Percentiles rank a stretch among this genome's conserved stretches.
These are phyloP conservation scores for Harpagoxenus sublaevis DNA, from an alignment of 2,888 invertebrate genomes.

Conservation along the genomic window DNA sequence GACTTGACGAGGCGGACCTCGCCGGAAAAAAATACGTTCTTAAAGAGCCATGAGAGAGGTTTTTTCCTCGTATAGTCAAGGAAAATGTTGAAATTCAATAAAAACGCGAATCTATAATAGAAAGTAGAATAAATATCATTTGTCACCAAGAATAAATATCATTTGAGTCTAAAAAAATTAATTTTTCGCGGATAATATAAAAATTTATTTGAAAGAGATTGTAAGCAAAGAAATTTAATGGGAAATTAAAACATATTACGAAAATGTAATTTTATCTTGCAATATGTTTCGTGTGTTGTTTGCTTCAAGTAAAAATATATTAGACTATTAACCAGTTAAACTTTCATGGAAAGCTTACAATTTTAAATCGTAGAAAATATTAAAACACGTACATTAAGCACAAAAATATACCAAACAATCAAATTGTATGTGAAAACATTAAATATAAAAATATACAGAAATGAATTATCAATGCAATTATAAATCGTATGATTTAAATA, in stretches of 20 bases:
- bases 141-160: slow-evolving; percentile 16
- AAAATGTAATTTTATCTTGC: slow-evolving; percentile 5
- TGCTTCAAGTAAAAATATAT: not conserved
- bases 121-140: slow-evolving; percentile 21
- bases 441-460: not conserved
- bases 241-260: not conserved
- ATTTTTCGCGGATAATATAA: not conserved
- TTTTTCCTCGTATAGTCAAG: not conserved
- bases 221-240: not conserved
- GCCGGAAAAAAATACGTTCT: slow-evolving; percentile 50
- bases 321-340: not conserved
- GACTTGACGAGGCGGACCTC: slow-evolving; percentile 41
- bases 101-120: not conserved
- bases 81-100: slow-evolving; percentile 42
- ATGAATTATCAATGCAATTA: not conserved
- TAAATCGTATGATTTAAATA: not conserved
- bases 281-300: not conserved
- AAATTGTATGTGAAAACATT: not conserved
- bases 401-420: not conserved
- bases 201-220: slow-evolving; percentile 22
- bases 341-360: not conserved
- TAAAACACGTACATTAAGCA: not conserved
- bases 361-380: not conserved
- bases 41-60: slow-evolving; percentile 9
- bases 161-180: not conserved